Evolutionary conservation across 2,113 vertebrate species (phyloP), one percentile per base, ranked within the genome.

Genomic region (Larimichthys polyactis): DNA sequence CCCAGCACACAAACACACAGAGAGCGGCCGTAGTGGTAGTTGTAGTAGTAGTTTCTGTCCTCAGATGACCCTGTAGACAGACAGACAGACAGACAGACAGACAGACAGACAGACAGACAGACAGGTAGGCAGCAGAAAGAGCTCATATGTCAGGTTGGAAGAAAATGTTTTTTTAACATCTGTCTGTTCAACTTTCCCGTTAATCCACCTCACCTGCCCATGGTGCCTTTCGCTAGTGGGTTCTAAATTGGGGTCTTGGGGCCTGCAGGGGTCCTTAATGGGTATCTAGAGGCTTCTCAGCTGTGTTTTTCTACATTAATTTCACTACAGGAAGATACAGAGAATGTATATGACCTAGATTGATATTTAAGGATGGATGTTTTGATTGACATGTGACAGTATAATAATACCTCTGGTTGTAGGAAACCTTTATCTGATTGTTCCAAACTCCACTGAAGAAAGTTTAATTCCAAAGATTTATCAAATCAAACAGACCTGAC

Each of bases 41-140:
- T 73, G 67, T 64, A 58, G 54, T 81, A 40, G 69, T 82, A 64
- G 69, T 44, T 60, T 63, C 29, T 70, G 57, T 66, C 68, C 70
- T 59, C 8, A 51, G 48, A 32, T 69, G 58, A 74, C 62, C 67
- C 43, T 3, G 19, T 3, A 17, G 22, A 64, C 46, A 73, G 65
- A 51, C 54, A 44, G 32, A 75, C 22, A 68, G 36, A 71, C 24
- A 58, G 67, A 72, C 36, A 72, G 12, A 6, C 32, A 32, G 32
- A 14, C 3, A 17, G 22, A 58, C 46, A 73, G 72, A 44, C 52
- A 44, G 32, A 71, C 22, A 68, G 36, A 71, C 24, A 58, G 67
- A 72, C 36, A 72, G 12, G 22, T 43, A 22, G 36, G 60, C 49
- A 22, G n/a, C 55, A 64, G 58, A 78, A 27, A 57, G 15, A 55